These are phyloP conservation scores for Agapornis canus DNA, from an alignment of 2,797 vertebrate genomes.

Conservation along the genomic window DNA sequence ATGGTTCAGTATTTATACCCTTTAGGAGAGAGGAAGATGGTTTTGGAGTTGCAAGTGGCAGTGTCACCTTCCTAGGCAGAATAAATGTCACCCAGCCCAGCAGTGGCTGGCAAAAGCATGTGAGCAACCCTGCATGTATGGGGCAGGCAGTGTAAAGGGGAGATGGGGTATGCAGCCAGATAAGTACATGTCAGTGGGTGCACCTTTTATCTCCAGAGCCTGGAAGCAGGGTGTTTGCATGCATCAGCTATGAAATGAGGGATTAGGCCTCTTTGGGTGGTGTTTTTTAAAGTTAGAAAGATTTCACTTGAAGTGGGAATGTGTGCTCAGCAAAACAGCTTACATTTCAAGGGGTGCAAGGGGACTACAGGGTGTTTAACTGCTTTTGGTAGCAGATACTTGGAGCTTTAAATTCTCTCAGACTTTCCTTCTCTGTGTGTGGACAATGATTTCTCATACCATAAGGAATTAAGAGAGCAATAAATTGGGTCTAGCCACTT, in stretches of 20 bases:
- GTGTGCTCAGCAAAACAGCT: background rate
- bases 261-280: background rate
- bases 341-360: background rate
- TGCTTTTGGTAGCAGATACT: background rate
- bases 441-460: background rate
- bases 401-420: background rate
- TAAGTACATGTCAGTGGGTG: background rate
- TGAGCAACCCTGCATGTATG: background rate
- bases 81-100: background rate
- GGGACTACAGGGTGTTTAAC: background rate
- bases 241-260: background rate
- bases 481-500: background rate
- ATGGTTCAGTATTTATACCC: background rate
- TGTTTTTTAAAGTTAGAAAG: background rate
- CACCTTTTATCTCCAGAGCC: background rate
- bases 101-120: rapidly evolving
- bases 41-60: background rate
- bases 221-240: background rate
- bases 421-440: background rate
- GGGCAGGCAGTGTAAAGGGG: background rate
- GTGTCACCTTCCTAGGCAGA: background rate
- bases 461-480: background rate
- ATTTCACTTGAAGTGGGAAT: background rate
- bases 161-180: background rate
- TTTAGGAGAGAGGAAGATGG: background rate